Conservation (phyloP, 2,888 invertebrate genomes). For the Anthrax anthrax region DNA sequence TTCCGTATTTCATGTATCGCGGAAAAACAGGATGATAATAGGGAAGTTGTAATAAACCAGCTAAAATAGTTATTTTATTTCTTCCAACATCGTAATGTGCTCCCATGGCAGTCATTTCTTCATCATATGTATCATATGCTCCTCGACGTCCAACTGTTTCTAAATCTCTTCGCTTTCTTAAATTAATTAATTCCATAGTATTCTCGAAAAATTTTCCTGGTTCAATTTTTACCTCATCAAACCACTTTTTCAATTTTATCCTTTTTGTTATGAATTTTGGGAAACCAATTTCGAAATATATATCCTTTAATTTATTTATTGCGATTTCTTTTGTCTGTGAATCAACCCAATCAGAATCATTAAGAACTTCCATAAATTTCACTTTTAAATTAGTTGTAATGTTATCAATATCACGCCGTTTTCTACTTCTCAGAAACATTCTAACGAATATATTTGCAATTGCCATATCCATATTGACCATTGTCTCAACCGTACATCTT, state of each 20-base stretch:
- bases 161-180: neutral
- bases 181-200: neutral
- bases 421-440: neutral
- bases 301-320: neutral
- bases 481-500: constrained; percentile 74
- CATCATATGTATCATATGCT: neutral
- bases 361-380: neutral
- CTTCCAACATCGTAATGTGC: neutral
- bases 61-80: neutral
- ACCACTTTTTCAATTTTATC: neutral
- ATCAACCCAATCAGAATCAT: neutral
- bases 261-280: neutral
- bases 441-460: constrained; percentile 41
- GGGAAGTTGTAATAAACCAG: constrained; percentile 1
- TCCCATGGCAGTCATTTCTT: neutral
- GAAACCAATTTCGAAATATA: neutral
- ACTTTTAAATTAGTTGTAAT: neutral
- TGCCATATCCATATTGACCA: constrained; percentile 59
- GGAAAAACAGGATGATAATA: constrained; percentile 1
- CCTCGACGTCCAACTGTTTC: neutral
- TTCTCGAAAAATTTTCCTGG: constrained; percentile 1
- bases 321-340: neutral
- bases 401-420: neutral
- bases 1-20: constrained; percentile 1
- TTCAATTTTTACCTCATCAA: neutral